Percentiles rank a stretch among this genome's conserved stretches.
Conservation (phyloP, 2,113 vertebrate genomes). For the Crotalus viridis region DNA sequence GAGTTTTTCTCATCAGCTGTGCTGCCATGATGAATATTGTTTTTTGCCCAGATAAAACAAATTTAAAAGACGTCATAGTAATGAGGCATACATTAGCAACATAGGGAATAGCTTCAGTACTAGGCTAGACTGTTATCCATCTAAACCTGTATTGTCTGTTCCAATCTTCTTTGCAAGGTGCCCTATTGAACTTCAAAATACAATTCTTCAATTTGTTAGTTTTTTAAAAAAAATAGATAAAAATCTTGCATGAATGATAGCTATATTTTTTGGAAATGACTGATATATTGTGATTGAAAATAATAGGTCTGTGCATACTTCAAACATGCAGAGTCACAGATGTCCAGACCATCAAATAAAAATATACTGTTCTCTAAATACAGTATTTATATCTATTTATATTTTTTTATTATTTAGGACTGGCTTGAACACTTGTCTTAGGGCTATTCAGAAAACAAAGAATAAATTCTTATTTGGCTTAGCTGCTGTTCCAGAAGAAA, state of each 20-base stretch:
- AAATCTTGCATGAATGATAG: neutral
- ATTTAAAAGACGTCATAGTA: neutral
- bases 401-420: constrained; percentile 7
- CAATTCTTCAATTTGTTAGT: neutral
- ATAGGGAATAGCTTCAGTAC: neutral
- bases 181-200: neutral
- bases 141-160: neutral
- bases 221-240: neutral
- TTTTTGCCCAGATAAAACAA: neutral
- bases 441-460: neutral
- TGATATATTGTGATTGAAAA: neutral
- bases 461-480: neutral
- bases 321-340: neutral
- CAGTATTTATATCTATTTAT: neutral
- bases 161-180: neutral
- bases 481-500: neutral
- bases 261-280: neutral
- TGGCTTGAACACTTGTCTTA: neutral
- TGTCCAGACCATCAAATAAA: neutral
- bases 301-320: neutral
- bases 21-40: neutral
- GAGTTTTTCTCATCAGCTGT: neutral
- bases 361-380: neutral
- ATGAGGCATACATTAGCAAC: neutral
- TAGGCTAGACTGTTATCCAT: neutral